A percentile compares a stretch with the other conserved stretches of the same genome.
These are phyloP conservation scores for Apoda limacodes DNA, from an alignment of 2,888 invertebrate species.

Conservation along the genomic window DNA sequence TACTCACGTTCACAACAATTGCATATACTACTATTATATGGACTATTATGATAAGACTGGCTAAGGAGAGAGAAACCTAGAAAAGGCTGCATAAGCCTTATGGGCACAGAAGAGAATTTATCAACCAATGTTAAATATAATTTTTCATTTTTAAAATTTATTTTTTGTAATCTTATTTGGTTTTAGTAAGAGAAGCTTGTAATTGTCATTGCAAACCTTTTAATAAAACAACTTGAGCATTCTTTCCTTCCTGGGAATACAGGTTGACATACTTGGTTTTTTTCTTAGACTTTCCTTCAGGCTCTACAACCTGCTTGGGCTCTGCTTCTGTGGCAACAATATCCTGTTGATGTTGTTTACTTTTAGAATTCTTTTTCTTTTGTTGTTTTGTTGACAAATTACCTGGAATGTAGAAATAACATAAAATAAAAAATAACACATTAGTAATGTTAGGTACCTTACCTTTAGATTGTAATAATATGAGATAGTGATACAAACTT, in stretches of 20 bases:
- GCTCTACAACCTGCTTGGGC: constrained; percentile 21
- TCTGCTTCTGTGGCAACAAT: constrained; percentile 26
- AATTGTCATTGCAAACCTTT: constrained; percentile 44
- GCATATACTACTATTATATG: no score
- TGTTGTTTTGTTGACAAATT: constrained; percentile 35
- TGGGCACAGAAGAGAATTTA: no score
- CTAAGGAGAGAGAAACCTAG: no score
- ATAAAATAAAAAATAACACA: not conserved
- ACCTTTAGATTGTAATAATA: no score
- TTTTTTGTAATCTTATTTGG: constrained; percentile 9
- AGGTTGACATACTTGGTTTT: constrained; percentile 81
- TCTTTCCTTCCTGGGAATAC: constrained; percentile 77
- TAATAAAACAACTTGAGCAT: constrained; percentile 65
- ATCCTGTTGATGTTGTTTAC: constrained; percentile 37
- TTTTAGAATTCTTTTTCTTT: constrained; percentile 58
- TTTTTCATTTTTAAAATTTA: no score
- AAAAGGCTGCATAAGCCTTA: no score
- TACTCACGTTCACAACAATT: no score
- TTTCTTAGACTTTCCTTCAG: constrained; percentile 61
- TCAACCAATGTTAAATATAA: no score
- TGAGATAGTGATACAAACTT: no score
- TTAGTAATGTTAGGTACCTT: no score
- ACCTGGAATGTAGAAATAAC: constrained; percentile 24
- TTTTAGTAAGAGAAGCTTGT: no score
- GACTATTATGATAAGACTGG: no score